Evolutionary conservation across 2,888 invertebrate genomes (phyloP), one percentile per base, ranked within the genome.

Genomic region (Drosophila mimica): DNA sequence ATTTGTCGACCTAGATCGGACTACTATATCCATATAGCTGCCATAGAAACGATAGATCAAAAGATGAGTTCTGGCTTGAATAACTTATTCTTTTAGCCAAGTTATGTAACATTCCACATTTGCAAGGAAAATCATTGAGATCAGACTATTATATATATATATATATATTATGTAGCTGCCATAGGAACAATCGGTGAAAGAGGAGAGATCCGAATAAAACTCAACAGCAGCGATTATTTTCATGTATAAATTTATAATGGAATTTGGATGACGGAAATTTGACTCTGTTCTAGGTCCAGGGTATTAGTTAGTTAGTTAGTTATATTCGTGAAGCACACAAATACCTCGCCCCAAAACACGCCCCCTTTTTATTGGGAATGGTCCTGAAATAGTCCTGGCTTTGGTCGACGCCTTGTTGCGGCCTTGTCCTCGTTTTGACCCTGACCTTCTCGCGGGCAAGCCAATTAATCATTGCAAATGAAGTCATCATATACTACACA

Each of bases 401-500:
- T 15, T 46, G 25, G 60, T 40, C 46, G 57, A 70, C 43, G 70
- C 51, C 36, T 63, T 56, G 48, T 28, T 49, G 49, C 46, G 73
- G 53, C 67, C 66, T 51, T 66, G 62, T 30, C 46, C 56, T 57
- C 20, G 13, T 5, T 3, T 56, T 70, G 76, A 70, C 76, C 74
- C 43, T 75, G 74, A 77, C 31, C 76, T 74, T 76, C 51, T n/a
- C 3, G 2, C 15, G 25, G 15, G 7, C 53, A 53, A 13, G 33
- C 20, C 20, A 33, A 25, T 17, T 36, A 36, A 11, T 54, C 53
- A 54, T 36, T 54, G 54, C n/a, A 56, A 66, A 75, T 77, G 80
- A 77, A 77, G 76, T 77, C 80, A 77, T 64, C 67, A 40, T 9
- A n/a, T 28, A 13, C 13, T 11, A 25, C n/a, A 46, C 13, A 33